These are phyloP conservation scores for Zoanthus solanderi DNA, from an alignment of 92 coral and sea anemone genomes.

Conservation along the genomic window DNA sequence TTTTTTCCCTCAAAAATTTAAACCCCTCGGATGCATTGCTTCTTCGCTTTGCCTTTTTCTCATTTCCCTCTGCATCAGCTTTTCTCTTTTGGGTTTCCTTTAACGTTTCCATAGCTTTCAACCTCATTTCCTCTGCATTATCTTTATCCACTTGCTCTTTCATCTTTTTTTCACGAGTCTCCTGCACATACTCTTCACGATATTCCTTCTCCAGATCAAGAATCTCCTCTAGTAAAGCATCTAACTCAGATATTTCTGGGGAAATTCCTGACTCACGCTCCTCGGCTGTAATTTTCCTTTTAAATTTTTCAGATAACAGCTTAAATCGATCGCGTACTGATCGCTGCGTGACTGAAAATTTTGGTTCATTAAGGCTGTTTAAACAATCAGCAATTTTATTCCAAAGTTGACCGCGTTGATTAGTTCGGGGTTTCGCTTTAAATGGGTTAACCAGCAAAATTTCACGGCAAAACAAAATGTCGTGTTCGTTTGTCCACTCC, in stretches of 20 bases:
- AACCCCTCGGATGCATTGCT: neutral
- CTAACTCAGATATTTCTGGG: slow-evolving; percentile 35
- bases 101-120: slow-evolving; percentile 36
- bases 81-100: slow-evolving; percentile 9
- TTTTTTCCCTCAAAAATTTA: neutral
- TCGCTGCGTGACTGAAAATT: slow-evolving; percentile 29
- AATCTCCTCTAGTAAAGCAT: slow-evolving; percentile 31
- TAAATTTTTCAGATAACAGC: slow-evolving; percentile 42
- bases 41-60: slow-evolving; percentile 7
- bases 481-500: neutral
- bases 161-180: slow-evolving; percentile 15
- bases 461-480: slow-evolving; percentile 2
- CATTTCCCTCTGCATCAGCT: slow-evolving; percentile 5
- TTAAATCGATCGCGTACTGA: slow-evolving; percentile 41
- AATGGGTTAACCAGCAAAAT: neutral
- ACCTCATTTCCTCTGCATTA: slow-evolving; percentile 40
- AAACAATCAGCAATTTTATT: neutral
- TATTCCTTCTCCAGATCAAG: slow-evolving; percentile 30
- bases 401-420: slow-evolving; percentile 4
- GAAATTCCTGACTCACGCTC: slow-evolving; percentile 38
- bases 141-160: slow-evolving; percentile 39
- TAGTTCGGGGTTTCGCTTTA: neutral
- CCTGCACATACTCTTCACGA: slow-evolving; percentile 31
- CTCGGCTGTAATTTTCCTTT: slow-evolving; percentile 16
- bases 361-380: neutral